phyloP scores from a whole-genome alignment of 53 echinoderm and acorn worm species.

The Pentamera pediparva region DNA sequence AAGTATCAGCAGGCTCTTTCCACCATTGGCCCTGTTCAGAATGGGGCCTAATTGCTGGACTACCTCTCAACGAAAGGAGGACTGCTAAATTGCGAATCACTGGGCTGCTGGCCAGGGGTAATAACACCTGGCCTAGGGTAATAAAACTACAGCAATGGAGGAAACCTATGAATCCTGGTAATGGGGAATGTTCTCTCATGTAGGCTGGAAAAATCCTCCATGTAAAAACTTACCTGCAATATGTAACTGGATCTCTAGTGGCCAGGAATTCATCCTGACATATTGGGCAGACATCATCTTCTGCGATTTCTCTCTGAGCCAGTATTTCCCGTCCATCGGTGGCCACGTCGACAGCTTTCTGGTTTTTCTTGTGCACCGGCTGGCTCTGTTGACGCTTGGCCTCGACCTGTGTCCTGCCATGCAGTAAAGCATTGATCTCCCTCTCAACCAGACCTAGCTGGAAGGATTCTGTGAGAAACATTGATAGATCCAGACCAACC shows the following conservation, averaged over 20 bases:
- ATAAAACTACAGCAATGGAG: neutral
- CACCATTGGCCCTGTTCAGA: no score
- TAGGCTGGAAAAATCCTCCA: neutral
- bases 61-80: no score
- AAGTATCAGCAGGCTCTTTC: no score
- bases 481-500: no score
- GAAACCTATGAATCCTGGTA: no score
- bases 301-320: conserved; percentile 75
- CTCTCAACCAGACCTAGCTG: conserved; percentile 89
- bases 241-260: conserved; percentile 85
- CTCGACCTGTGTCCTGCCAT: conserved; percentile 51
- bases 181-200: no score
- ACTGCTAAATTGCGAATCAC: no score
- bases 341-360: neutral
- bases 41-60: no score
- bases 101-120: no score
- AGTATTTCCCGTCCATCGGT: conserved; percentile 56
- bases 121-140: no score
- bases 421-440: conserved; percentile 91
- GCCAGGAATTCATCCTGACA: conserved; percentile 94
- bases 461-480: conserved; percentile 83
- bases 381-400: neutral
- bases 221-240: conserved; percentile 62
- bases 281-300: conserved; percentile 93
- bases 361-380: neutral